These are phyloP conservation scores for Parthenolecanium corni DNA, from an alignment of 2,888 invertebrate genomes.

Conservation along the genomic window DNA sequence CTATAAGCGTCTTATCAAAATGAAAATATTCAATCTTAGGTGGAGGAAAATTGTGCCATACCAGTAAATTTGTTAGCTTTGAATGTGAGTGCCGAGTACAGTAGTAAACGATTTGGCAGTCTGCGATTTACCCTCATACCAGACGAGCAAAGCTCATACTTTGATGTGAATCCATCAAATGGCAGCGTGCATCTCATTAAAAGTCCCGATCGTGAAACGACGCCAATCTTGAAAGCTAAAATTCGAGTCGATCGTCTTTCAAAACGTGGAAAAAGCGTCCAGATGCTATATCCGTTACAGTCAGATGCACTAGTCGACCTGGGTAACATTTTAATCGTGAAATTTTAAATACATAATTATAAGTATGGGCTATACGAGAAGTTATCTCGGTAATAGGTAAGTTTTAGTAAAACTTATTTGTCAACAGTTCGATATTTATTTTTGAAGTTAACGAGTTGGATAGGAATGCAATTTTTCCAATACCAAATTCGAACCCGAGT, in stretches of 20 bases:
- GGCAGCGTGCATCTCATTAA: constrained; percentile 61
- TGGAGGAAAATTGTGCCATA: constrained; percentile 66
- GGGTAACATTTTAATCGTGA: constrained; percentile 41
- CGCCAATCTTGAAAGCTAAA: constrained; percentile 51
- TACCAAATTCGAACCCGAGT: too few species aligned
- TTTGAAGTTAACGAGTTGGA: too few species aligned
- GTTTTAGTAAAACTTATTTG: not conserved
- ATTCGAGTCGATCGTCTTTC: constrained; percentile 47
- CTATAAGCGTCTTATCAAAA: too few species aligned
- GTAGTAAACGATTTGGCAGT: constrained; percentile 33
- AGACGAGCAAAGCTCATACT: constrained; percentile 48
- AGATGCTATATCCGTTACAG: constrained; percentile 63
- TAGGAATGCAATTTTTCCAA: too few species aligned
- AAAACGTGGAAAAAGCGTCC: constrained; percentile 55
- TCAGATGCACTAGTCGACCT: constrained; percentile 60
- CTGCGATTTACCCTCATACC: constrained; percentile 39
- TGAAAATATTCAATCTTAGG: constrained; percentile 38
- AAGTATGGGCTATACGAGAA: not conserved
- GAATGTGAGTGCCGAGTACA: constrained; percentile 46
- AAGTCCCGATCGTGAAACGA: constrained; percentile 62
- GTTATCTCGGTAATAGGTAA: not conserved
- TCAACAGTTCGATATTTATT: too few species aligned
- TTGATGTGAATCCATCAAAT: constrained; percentile 62
- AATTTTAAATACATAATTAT: not conserved
- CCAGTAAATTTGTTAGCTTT: constrained; percentile 63